Evolutionary conservation across 1,140 invertebrate species (phyloP), one percentile per base, ranked within the genome.

Genomic region (Dysdera silvatica): DNA sequence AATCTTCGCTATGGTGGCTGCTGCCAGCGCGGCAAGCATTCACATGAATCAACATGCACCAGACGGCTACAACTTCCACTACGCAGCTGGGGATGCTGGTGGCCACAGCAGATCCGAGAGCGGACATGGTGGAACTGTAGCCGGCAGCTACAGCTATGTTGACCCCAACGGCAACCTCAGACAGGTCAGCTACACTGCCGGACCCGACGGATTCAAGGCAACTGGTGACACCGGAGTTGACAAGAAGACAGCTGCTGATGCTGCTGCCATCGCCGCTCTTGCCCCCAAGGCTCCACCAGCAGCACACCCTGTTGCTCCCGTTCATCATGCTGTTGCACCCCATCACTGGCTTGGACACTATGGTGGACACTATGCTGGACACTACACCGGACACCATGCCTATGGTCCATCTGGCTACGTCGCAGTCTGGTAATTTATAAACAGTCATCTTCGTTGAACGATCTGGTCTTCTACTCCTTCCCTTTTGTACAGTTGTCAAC

Each of bases 91-190:
- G 6, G 68, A 69, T 45, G 54, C 41, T 14, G 66, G 61, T 32
- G 67, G 57, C 6, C 61, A 65, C 18, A 33, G 58, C 4, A 33
- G 68, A 16, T 26, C 28, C 0, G 68, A 69, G 40, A 56, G 55
- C 23, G 87, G 88, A 71, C 84, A 87, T 29, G 76, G 84, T 64
- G 88, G 87, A 29, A 86, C 89, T 71, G 86, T 91, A 41, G 88
- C 87, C 73, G 88, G 88, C 49, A 89, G 87, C 35, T 91, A 89
- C 75, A 88, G 88, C 59, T 91, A 87, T 75, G 79, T 90, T 31
- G 87, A 91, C 71, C 82, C 84, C 41, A 81, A 83, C 66, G 89
- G 88, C 7, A 82, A 88, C 74, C 82, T 89, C 49, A 89, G 91
- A 78, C 80, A 85, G 47, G 86, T 90, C n/a, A 87, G 87, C 7